These are phyloP conservation scores for Agraylea sexmaculata DNA, from an alignment of 1,140 invertebrate genomes.

Conservation along the genomic window DNA sequence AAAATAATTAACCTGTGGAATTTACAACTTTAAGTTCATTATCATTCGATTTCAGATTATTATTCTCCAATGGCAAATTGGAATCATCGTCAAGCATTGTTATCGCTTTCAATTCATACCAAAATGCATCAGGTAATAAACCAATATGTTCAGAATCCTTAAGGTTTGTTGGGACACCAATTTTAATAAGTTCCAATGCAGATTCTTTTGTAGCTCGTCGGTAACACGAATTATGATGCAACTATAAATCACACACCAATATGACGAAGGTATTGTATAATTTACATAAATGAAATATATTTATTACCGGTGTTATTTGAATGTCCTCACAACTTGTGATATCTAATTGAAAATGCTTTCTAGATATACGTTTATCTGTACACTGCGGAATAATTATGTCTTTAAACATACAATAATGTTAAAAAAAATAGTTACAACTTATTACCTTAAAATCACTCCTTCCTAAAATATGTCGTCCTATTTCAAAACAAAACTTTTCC, in stretches of 20 bases:
- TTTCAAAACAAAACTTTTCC: too few species aligned
- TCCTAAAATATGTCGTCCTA: too few species aligned
- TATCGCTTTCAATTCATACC: too few species aligned
- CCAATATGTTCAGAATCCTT: constrained; percentile 4
- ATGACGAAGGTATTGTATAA: not conserved
- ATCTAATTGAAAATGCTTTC: not conserved
- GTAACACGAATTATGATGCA: constrained; percentile 9
- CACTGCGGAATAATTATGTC: constrained; percentile 6
- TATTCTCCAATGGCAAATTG: too few species aligned
- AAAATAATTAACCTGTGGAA: constrained; percentile 4
- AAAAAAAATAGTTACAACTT: too few species aligned
- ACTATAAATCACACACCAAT: constrained; percentile 7
- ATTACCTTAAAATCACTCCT: too few species aligned
- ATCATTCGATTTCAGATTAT: too few species aligned
- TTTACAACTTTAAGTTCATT: too few species aligned
- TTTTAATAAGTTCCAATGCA: not conserved
- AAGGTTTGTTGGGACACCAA: constrained; percentile 2
- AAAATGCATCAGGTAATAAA: constrained; percentile 6
- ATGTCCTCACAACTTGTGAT: not conserved
- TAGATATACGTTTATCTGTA: constrained; percentile 7
- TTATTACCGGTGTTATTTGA: not conserved
- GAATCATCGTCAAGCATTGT: too few species aligned
- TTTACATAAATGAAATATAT: not conserved
- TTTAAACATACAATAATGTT: too few species aligned
- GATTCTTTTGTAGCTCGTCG: not conserved